Evolutionary conservation across 2,888 invertebrate genomes (phyloP), one percentile per base, ranked within the genome.

Genomic region (Meghimatium bilineatum): DNA sequence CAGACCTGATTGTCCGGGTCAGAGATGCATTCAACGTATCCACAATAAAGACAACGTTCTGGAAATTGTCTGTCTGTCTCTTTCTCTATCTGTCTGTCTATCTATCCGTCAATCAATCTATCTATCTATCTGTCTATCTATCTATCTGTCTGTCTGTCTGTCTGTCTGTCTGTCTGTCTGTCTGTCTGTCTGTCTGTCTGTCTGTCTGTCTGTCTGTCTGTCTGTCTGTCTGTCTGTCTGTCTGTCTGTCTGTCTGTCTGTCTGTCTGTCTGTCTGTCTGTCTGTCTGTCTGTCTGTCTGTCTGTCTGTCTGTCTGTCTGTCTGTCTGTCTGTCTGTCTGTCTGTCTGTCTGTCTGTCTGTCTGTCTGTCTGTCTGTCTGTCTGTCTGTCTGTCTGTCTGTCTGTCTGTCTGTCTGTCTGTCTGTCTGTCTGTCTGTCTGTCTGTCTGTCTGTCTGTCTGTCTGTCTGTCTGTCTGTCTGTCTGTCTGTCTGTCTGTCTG

Each of bases 201-300:
- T 66, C 66, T 66, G 66, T 66, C 66, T 66, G 66, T 66, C 66
- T 66, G 66, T 66, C 66, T 66, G 66, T 66, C 66, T 66, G 66
- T 66, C 66, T 66, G 66, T 66, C 66, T 66, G 66, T 66, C 66
- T 66, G 66, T 66, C 66, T 66, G 66, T 66, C 66, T 66, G 66
- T 66, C 66, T 66, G 66, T 66, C 66, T 66, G 66, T 66, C 66
- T 66, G 66, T 66, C 66, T 66, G 66, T 66, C 66, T 66, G 66
- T 66, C 66, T 66, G 66, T 66, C 66, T 66, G 66, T 66, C 66
- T 66, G 66, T 66, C 66, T 66, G 66, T 66, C 66, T 66, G 66
- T 66, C 66, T 66, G 66, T 66, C 66, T 66, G 29, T 66, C 66
- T 66, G 66, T 66, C 66, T 66, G 66, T 66, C 66, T 66, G 66